Evolutionary conservation across 2,113 vertebrate species (phyloP).

Genomic region (Uria lomvia): DNA sequence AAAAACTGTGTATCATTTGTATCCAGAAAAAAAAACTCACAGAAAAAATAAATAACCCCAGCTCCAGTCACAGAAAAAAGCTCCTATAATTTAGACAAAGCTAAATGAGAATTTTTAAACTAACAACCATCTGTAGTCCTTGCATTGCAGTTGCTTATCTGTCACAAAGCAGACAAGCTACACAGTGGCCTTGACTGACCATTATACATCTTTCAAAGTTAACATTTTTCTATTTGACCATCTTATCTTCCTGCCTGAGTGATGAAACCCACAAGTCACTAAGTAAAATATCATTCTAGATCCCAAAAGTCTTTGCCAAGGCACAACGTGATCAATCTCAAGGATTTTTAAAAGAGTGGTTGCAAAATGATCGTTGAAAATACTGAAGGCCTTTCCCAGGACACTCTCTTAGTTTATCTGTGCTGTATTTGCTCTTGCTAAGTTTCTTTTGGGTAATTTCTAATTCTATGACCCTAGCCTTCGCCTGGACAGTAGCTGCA

Average conservation of each 20-base stretch:
- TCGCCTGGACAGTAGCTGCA: not conserved
- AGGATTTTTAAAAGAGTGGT: not conserved
- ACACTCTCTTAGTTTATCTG: not conserved
- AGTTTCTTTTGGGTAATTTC: not conserved
- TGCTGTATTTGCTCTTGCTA: not conserved
- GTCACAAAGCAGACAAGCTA: constrained; percentile 70
- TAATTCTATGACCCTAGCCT: not conserved
- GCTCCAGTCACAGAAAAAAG: not conserved
- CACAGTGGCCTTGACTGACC: constrained; percentile 78
- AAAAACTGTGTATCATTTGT: not conserved
- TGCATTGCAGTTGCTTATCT: constrained; percentile 81
- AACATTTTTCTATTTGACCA: constrained; percentile 45
- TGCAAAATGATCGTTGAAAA: not conserved
- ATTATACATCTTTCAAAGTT: constrained; percentile 63
- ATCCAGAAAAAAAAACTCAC: not conserved
- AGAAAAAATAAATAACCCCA: not conserved
- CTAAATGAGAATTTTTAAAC: constrained; percentile 10
- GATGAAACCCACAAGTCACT: not conserved
- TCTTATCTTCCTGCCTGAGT: constrained; percentile 17
- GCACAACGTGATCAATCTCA: not conserved
- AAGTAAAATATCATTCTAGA: not conserved
- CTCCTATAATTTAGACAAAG: not conserved
- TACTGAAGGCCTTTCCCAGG: not conserved
- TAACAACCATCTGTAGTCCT: constrained; percentile 72
- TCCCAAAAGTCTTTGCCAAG: constrained; percentile 14